phyloP scores from a whole-genome alignment of 2,113 vertebrate genomes.

The Callaeas wilsoni region DNA sequence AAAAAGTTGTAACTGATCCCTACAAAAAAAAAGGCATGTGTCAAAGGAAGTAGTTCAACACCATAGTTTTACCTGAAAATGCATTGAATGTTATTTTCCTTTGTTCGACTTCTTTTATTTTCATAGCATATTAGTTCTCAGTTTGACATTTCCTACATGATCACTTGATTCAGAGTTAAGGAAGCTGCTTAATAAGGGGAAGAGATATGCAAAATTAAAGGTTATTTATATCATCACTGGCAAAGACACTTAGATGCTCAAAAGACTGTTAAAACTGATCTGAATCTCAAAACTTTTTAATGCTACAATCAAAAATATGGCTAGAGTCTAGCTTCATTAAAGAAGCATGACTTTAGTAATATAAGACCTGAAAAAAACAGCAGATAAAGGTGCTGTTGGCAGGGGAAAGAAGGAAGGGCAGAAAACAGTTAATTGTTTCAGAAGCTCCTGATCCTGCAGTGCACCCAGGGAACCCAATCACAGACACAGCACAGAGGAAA shows the following conservation, averaged over 20 bases:
- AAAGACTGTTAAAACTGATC: background rate
- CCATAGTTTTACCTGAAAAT: background rate
- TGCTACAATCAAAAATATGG: background rate
- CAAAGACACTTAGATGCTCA: conserved; percentile 19
- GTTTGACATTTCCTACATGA: conserved; percentile 66
- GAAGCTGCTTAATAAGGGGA: conserved; percentile 61
- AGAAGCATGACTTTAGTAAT: background rate
- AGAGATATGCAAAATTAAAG: conserved; percentile 61
- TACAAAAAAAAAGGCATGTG: background rate
- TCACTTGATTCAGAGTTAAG: conserved; percentile 61
- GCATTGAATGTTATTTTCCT: background rate
- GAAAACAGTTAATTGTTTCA: background rate
- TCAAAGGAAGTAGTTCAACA: background rate
- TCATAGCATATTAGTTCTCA: conserved; percentile 59
- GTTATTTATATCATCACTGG: conserved; percentile 58
- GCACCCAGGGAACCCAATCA: background rate
- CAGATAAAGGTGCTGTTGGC: background rate
- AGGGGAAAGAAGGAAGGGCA: background rate
- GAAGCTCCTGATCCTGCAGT: background rate
- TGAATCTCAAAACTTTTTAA: background rate
- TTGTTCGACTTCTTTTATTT: conserved; percentile 26
- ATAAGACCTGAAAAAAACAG: background rate
- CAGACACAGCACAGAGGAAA: background rate
- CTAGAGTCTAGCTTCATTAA: background rate
- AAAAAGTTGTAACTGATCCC: background rate